Evolutionary conservation across 23 tunicate species (phyloP).

Genomic region (Trididemnum clinides): DNA sequence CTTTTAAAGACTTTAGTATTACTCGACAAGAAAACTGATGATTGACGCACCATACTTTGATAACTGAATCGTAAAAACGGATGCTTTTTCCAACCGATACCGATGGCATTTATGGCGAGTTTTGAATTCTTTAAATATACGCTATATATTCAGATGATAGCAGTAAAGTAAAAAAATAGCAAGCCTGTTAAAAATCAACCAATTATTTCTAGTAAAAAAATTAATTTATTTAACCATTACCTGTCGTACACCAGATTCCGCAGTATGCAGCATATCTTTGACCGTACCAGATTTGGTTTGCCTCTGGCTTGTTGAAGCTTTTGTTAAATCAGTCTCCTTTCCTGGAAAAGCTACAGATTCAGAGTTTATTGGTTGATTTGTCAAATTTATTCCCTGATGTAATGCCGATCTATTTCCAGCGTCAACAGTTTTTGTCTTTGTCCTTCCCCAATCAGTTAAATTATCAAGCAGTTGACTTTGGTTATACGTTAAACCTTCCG

Average conservation of each 20-base stretch:
- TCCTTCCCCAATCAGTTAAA: slow-evolving; percentile 12
- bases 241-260: slow-evolving; percentile 34
- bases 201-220: not conserved
- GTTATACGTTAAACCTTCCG: slow-evolving; percentile 40
- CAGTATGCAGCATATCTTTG: slow-evolving; percentile 15
- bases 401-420: not conserved
- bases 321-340: not conserved
- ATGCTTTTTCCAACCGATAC: too few relatives aligned
- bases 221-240: not conserved
- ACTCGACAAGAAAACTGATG: too few relatives aligned
- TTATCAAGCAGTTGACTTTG: slow-evolving; percentile 62
- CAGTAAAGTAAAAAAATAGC: too few relatives aligned
- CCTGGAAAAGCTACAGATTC: too few relatives aligned
- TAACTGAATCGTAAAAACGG: too few relatives aligned
- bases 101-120: too few relatives aligned
- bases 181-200: too few relatives aligned
- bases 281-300: not conserved
- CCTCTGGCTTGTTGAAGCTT: not conserved
- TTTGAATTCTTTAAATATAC: too few relatives aligned
- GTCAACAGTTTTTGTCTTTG: not conserved
- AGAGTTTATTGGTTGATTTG: not conserved
- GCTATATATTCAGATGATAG: too few relatives aligned
- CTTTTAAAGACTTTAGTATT: too few relatives aligned
- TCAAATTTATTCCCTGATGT: not conserved
- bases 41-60: too few relatives aligned